Conservation (phyloP, 1,140 invertebrate genomes). For the Lerema accius region DNA sequence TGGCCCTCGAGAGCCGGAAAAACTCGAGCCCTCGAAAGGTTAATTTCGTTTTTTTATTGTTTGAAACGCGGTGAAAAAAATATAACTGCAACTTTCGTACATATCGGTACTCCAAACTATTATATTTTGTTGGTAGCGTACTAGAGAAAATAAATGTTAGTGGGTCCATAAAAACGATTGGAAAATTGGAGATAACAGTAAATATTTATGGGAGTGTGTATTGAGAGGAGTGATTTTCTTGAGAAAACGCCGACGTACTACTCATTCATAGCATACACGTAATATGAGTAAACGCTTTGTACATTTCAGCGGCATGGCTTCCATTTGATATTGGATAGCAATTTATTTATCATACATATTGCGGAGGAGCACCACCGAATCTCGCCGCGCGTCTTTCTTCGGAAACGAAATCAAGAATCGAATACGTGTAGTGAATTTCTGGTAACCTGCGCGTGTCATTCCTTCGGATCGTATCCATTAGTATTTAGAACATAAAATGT, state of each 20-base stretch:
- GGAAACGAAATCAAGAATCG: constrained; percentile 70
- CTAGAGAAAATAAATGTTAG: constrained; percentile 25
- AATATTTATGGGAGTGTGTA: constrained; percentile 23
- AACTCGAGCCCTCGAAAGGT: constrained; percentile 23
- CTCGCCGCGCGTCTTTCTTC: constrained; percentile 71
- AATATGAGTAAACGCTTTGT: constrained; percentile 71
- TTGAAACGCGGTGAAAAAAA: constrained; percentile 29
- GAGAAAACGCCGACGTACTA: constrained; percentile 17
- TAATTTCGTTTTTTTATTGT: constrained; percentile 31
- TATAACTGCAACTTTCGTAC: background rate
- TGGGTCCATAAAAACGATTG: constrained; percentile 19
- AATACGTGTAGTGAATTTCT: constrained; percentile 72
- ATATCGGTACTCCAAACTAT: constrained; percentile 6
- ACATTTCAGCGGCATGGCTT: constrained; percentile 74
- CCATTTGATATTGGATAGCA: constrained; percentile 82
- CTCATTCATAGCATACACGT: constrained; percentile 42
- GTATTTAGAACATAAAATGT: constrained; percentile 40
- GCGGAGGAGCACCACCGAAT: constrained; percentile 64
- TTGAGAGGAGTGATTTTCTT: constrained; percentile 19
- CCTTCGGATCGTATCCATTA: constrained; percentile 48
- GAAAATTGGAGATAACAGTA: constrained; percentile 18
- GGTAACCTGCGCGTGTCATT: constrained; percentile 48
- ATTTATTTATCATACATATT: constrained; percentile 83
- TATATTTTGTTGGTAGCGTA: constrained; percentile 10
- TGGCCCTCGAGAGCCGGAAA: constrained; percentile 27